phyloP scores from a whole-genome alignment of 2,797 vertebrate genomes.

The Sus cebifrons region DNA sequence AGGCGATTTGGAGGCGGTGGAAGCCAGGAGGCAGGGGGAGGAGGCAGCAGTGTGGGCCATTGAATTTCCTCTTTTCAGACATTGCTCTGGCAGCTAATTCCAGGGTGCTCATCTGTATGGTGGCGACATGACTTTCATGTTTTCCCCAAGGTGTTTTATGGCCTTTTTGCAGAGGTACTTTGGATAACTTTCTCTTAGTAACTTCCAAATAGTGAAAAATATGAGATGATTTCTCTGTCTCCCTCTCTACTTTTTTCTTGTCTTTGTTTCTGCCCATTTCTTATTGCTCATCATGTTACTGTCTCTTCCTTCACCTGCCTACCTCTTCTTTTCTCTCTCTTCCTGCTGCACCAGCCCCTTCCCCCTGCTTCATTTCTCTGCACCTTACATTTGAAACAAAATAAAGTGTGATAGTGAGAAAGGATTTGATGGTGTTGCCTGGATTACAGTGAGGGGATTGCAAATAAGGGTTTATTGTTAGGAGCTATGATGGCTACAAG shows the following conservation, averaged over 20 bases:
- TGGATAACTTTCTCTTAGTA: conserved; percentile 85
- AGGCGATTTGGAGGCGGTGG: background rate
- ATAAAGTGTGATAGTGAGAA: conserved; percentile 81
- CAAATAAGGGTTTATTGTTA: conserved; percentile 80
- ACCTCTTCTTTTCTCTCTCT: background rate
- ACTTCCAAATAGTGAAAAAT: conserved; percentile 85
- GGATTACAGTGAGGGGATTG: conserved; percentile 80
- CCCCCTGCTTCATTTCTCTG: conserved; percentile 49
- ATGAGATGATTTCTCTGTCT: conserved; percentile 77
- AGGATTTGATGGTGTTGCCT: conserved; percentile 78
- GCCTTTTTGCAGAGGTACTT: conserved; percentile 85
- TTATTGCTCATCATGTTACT: background rate
- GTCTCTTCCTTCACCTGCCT: background rate
- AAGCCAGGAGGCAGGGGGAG: background rate
- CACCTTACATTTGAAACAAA: conserved; percentile 83
- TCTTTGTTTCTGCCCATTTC: background rate
- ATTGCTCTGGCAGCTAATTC: conserved; percentile 81
- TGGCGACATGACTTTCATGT: conserved; percentile 81
- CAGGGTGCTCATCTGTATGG: conserved; percentile 79
- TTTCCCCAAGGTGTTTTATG: conserved; percentile 85
- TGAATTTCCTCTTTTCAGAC: conserved; percentile 83
- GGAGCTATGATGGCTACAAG: conserved; percentile 76
- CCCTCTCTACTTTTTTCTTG: background rate
- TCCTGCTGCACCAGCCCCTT: background rate
- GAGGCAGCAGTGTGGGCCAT: conserved; percentile 57